Evolutionary conservation across 1,140 invertebrate genomes (phyloP).

Genomic region (Chionoecetes opilio): DNA sequence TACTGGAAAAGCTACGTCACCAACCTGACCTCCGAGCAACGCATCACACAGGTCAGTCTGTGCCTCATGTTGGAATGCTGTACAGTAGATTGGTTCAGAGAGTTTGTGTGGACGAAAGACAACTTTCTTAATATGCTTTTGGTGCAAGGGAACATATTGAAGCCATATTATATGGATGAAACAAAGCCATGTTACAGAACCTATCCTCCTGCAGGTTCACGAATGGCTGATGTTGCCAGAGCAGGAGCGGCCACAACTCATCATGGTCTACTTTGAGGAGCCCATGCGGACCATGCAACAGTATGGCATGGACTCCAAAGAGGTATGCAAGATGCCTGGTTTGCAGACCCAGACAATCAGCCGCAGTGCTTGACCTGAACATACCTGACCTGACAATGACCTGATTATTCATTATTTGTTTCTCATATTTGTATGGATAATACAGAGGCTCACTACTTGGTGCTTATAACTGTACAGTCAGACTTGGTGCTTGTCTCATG

Average conservation of each 20-base stretch:
- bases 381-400: too few relatives aligned
- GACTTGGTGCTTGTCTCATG: too few relatives aligned
- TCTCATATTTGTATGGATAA: too few relatives aligned
- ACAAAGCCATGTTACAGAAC: background rate
- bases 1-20: conserved; percentile 62
- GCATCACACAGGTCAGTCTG: conserved; percentile 64
- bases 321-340: conserved; percentile 41
- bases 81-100: too few relatives aligned
- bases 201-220: conserved; percentile 51
- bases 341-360: too few relatives aligned
- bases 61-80: too few relatives aligned
- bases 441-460: too few relatives aligned
- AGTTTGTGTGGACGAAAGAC: too few relatives aligned
- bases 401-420: too few relatives aligned
- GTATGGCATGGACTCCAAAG: conserved; percentile 55
- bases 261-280: conserved; percentile 78
- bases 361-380: background rate
- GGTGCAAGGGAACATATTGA: background rate
- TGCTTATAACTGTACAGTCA: too few relatives aligned
- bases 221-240: conserved; percentile 68
- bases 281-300: conserved; percentile 62
- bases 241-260: conserved; percentile 62
- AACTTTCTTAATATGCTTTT: too few relatives aligned
- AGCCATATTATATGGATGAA: background rate
- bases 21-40: conserved; percentile 53